Evolutionary conservation across 23 tunicate species (phyloP), one percentile per base, ranked within the genome.

Genomic region (Ciona savignyi): DNA sequence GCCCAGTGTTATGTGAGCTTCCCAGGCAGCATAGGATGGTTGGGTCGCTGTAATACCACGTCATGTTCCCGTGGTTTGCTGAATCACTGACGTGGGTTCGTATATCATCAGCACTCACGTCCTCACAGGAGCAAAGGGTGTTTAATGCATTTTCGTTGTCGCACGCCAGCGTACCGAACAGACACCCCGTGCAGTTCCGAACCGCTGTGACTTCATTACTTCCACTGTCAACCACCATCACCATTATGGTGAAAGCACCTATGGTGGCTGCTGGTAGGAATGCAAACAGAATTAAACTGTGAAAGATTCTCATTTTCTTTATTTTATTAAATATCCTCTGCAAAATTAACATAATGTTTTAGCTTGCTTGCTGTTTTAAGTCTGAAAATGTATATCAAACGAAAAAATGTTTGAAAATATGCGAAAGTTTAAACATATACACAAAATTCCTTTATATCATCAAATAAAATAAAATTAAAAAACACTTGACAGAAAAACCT

Each of bases 21-120:
- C 29, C 33, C 4, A 22, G 11, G 20, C 73, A 69, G 22, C 73
- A 69, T 20, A 69, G 21, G 2, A 30, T 35, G 19, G 34, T 33
- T 23, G 33, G 26, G 3, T 69, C 73, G 4, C 51, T 35, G 51
- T 69, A 3, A 29, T 4, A 69, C 73, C 73, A 30, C 22, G 73
- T 31, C 9, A 69, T 35, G 6, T 3, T 33, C 24, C 1, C 1
- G 9, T 33, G 21, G 4, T 42, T 42, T 6, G 15, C 11, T 19
- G 33, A 49, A 1, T 49, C 51, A 31, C 21, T 20, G 23, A 3
- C 23, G 1, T 31, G 26, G 9, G 6, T 35, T 49, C 25, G 24
- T 31, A 69, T 69, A 1, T 29, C 1, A 31, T 69, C 34, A 1
- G 15, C 51, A 0, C 51, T 35, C 23, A 69, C 15, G 51, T 33